Evolutionary conservation across 1,140 invertebrate species (phyloP).

Genomic region (Polypedilum vanderplanki): DNA sequence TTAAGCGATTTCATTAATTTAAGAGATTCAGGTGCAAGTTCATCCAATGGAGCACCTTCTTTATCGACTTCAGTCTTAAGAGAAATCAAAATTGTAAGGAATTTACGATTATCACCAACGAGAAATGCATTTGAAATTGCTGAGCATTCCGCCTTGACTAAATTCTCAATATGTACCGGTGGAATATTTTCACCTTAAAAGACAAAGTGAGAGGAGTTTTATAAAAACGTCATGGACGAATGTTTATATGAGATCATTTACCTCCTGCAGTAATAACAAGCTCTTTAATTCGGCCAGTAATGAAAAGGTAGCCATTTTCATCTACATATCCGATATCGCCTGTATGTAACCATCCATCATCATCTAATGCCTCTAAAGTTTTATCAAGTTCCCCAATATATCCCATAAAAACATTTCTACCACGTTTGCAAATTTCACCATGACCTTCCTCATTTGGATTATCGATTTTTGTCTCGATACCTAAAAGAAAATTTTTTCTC

Average conservation of each 20-base stretch:
- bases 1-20: constrained; percentile 54
- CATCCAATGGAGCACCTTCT: constrained; percentile 59
- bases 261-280: constrained; percentile 79
- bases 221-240: neutral
- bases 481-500: too few species aligned
- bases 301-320: constrained; percentile 59
- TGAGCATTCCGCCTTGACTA: constrained; percentile 61
- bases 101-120: constrained; percentile 76
- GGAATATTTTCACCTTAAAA: constrained; percentile 67
- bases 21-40: constrained; percentile 51
- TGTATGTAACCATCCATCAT: constrained; percentile 66
- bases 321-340: constrained; percentile 73
- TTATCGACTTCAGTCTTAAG: constrained; percentile 65
- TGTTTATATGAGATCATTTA: neutral
- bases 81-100: constrained; percentile 69
- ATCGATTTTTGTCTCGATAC: constrained; percentile 57
- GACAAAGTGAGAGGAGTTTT: neutral
- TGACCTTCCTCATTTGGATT: constrained; percentile 57
- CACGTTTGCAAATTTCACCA: constrained; percentile 54
- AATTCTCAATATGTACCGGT: constrained; percentile 74
- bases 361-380: constrained; percentile 61
- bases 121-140: constrained; percentile 70
- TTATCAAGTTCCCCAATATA: constrained; percentile 70
- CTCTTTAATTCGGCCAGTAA: constrained; percentile 77
- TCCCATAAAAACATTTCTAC: constrained; percentile 79